Base-by-base conservation (phyloP, 2,113 vertebrate genomes). In the Sinosuthora webbiana region DNA sequence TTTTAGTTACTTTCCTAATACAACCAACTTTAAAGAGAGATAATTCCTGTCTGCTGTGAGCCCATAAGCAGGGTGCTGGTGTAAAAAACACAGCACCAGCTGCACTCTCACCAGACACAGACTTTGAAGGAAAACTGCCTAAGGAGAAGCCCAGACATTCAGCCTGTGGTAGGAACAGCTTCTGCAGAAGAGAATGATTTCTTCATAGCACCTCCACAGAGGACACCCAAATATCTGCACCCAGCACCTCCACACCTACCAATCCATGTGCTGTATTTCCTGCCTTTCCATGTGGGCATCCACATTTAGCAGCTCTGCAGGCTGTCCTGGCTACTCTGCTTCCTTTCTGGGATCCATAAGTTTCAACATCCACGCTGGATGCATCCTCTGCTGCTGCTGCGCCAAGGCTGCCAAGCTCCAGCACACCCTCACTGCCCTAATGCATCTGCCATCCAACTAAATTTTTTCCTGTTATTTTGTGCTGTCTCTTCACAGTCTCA, bases 1-100 rank as follows among this genome's bases (percentile, higher is more conserved):
- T 80, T 93, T 69, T 64, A 94, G 65, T 77, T 95, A 55, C 68
- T 94, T 39, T 95, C 90, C 62, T 90, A 83, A 39, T 60, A 37
- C 41, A 90, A 89, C n/a, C 44, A 27, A 87, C 42, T 76, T 96
- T 96, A 65, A 85, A 83, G 83, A 94, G 69, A 88, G 67, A 89
- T 52, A 89, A 71, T 42, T 75, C 86, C 62, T 80, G 96, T 21
- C 74, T 94, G 11, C 69, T 96, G 23, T 9, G 18, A 69, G 67
- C 50, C 30, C 56, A 64, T 49, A 95, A 95, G 79, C 49, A 44
- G 69, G 93, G 86, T 62, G 49, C 83, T 78, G 57, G 49, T 19
- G 14, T 90, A 14, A 94, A 94, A 84, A 84, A 9, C 21, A 45
- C 53, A 30, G 81, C 55, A 55, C 37, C 78, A 50, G 52, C 56